Conservation (phyloP, 2,797 vertebrate species). For the Cossypha dichroa region DNA sequence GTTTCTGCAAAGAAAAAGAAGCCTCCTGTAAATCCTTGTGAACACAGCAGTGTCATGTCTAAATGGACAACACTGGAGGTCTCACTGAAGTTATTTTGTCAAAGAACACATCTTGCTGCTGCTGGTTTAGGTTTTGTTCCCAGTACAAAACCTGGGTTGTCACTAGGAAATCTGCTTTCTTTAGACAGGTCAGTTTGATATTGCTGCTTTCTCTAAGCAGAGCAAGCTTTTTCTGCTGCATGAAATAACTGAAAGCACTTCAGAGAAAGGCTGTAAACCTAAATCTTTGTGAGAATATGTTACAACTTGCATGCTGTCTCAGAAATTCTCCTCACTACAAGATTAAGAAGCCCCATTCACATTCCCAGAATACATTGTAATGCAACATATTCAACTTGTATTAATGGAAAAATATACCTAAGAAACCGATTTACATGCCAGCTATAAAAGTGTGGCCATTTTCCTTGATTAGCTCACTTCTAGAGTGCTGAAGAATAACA, state of each 20-base stretch:
- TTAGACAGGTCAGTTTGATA: background rate
- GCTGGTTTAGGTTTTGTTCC: background rate
- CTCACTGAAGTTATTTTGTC: background rate
- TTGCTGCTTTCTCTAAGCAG: background rate
- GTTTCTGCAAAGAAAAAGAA: slow-evolving; percentile 83
- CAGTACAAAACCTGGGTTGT: background rate
- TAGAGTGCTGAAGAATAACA: background rate
- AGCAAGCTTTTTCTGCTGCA: background rate
- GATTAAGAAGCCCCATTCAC: background rate
- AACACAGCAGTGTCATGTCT: background rate
- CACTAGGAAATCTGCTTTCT: background rate
- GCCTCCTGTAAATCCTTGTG: background rate
- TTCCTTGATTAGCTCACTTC: background rate
- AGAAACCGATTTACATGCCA: background rate
- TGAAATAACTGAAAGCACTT: background rate
- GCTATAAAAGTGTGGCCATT: background rate
- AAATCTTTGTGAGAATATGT: background rate
- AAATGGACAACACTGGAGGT: background rate
- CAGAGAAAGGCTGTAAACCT: background rate
- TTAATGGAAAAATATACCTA: background rate
- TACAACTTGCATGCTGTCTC: background rate
- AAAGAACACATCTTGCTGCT: background rate
- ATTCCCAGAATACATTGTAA: background rate
- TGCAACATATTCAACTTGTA: background rate
- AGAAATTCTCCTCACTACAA: background rate